A percentile compares a stretch with the other conserved stretches of the same genome.
phyloP scores from a whole-genome alignment of 2,888 invertebrate genomes.

The Xestia sexstrigata region DNA sequence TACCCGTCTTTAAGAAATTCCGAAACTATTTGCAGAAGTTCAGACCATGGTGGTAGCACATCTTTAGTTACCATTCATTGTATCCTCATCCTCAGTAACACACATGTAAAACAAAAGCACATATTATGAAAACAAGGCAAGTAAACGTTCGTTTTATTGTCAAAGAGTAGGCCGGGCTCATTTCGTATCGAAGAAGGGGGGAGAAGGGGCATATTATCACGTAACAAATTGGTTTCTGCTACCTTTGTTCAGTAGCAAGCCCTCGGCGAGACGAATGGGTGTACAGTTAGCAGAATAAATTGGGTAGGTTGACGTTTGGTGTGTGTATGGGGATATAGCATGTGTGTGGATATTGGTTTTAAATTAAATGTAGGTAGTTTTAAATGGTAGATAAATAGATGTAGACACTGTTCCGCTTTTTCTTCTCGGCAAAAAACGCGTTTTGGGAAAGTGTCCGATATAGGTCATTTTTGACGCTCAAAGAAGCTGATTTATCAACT shows the following conservation, averaged over 20 bases:
- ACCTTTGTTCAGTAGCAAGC: conserved; percentile 87
- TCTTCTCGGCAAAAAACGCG: no score
- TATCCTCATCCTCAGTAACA: no score
- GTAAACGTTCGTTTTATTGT: conserved; percentile 50
- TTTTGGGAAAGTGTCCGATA: no score
- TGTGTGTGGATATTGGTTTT: not conserved
- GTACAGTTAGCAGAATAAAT: conserved; percentile 77
- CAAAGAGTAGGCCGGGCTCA: conserved; percentile 68
- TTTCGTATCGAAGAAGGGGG: conserved; percentile 75
- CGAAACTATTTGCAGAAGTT: not conserved
- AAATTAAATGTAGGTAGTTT: not conserved
- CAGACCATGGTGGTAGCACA: no score
- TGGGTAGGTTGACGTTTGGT: not conserved
- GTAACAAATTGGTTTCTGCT: conserved; percentile 90
- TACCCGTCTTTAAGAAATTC: not conserved
- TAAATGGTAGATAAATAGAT: not conserved
- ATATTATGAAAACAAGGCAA: conserved; percentile 30
- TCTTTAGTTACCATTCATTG: not conserved
- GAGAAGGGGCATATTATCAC: conserved; percentile 87
- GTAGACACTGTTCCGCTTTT: no score
- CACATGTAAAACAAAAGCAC: not conserved
- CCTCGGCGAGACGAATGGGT: conserved; percentile 80
- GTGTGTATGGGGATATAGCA: not conserved
- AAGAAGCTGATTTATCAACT: no score
- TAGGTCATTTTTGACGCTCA: no score